Percentiles rank a stretch among this genome's conserved stretches.
Evolutionary conservation across 2,113 vertebrate genomes (phyloP).

Genomic region (Pongo abelii): DNA sequence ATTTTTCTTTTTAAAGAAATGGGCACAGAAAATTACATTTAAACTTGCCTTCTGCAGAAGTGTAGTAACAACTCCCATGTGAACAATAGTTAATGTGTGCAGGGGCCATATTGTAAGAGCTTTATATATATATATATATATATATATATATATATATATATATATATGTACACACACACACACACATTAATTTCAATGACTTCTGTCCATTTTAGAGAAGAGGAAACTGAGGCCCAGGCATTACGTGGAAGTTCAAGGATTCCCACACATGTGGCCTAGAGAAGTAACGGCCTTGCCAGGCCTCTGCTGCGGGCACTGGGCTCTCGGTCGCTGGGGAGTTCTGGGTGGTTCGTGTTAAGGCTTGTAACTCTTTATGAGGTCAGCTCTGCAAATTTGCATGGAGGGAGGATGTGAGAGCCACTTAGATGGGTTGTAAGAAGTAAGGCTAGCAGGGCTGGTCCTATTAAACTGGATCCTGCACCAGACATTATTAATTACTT

Average conservation of each 20-base stretch:
- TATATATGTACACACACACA: too few species aligned
- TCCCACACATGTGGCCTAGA: background rate
- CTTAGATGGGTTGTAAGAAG: rapidly evolving
- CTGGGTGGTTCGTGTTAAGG: too few species aligned
- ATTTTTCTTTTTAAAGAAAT: background rate
- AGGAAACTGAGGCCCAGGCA: rapidly evolving
- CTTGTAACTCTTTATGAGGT: rapidly evolving
- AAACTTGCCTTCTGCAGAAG: background rate
- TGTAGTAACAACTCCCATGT: too few species aligned
- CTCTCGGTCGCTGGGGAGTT: rapidly evolving
- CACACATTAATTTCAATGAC: rapidly evolving
- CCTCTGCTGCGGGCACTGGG: background rate
- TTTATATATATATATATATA: too few species aligned
- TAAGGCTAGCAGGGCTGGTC: background rate
- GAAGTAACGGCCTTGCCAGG: rapidly evolving
- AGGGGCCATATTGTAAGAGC: rapidly evolving
- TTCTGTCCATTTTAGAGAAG: background rate
- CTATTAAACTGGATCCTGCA: rapidly evolving
- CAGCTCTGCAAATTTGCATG: rapidly evolving
- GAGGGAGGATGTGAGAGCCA: rapidly evolving
- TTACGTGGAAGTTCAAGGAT: background rate
- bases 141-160: too few species aligned
- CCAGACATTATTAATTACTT: rapidly evolving
- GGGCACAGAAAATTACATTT: background rate
- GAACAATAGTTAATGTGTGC: rapidly evolving